Percentiles rank a stretch among this genome's conserved stretches.
Conservation (phyloP, 2,888 invertebrate species). For the Lingula anatina region DNA sequence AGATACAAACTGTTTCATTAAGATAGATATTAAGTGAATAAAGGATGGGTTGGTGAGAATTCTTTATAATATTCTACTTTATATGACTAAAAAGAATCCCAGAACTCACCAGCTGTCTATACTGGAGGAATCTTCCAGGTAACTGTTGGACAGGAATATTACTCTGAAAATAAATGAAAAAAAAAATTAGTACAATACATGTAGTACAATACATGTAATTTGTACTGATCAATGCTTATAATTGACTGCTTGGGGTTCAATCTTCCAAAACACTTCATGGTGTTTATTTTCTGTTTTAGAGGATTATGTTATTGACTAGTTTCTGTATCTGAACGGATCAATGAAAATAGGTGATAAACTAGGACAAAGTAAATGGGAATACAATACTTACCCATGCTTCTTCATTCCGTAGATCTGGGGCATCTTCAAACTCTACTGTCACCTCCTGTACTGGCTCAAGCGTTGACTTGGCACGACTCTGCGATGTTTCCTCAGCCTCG, state of each 20-base stretch:
- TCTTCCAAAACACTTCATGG: too few species aligned
- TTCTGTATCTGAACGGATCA: too few species aligned
- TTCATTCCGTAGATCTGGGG: conserved; percentile 32
- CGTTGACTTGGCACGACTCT: conserved; percentile 9
- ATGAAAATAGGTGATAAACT: too few species aligned
- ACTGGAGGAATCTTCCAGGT: conserved; percentile 36
- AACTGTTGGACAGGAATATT: conserved; percentile 25
- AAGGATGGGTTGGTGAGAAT: too few species aligned
- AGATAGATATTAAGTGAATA: too few species aligned
- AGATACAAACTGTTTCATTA: too few species aligned
- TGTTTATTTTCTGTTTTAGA: too few species aligned
- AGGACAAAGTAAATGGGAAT: too few species aligned
- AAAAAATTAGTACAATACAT: neutral
- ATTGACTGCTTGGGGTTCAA: too few species aligned
- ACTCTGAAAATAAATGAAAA: conserved; percentile 22
- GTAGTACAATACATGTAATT: neutral
- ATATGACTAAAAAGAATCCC: neutral
- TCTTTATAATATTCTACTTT: too few species aligned
- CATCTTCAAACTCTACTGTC: conserved; percentile 24
- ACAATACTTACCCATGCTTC: conserved; percentile 41
- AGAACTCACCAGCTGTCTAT: conserved; percentile 34
- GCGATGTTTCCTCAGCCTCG: conserved; percentile 12
- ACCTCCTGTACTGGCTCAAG: conserved; percentile 27
- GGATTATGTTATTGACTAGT: too few species aligned
- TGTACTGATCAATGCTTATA: too few species aligned